Base-by-base conservation (phyloP, 2,113 vertebrate genomes). In the Pyxicephalus adspersus region DNA sequence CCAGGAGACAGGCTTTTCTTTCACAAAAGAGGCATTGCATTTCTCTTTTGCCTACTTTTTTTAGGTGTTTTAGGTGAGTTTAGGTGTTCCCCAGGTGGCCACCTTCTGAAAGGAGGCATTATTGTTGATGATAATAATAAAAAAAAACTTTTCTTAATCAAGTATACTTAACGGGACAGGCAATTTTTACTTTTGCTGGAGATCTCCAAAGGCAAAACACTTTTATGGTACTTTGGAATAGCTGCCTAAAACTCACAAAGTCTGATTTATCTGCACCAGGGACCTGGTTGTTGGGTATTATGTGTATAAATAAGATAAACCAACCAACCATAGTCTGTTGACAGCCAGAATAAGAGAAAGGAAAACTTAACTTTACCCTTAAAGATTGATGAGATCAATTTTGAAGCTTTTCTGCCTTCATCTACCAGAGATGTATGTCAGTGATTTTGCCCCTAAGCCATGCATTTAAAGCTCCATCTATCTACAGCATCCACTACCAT, bases 341-440 rank as follows among this genome's bases (percentile, higher is more conserved):
- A 83, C 86, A 86, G 83, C 73, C 28, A 80, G 84, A 84, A 73
- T 65, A 67, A 52, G 50, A 58, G 31, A 58, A 54, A 74, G 29
- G 38, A 45, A 51, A 64, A 77, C 67, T 80, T 80, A 54, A 71
- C 66, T 78, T 84, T 84, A 75, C 77, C 72, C 65, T 50, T 79
- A 71, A 87, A 88, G 89, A 91, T 64, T 64, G 85, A 92, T 84
- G 82, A 81, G 66, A 86, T 87, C 70, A 64, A 83, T 88, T 88
- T 66, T 79, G 86, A 91, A 89, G 85, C 51, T 84, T 83, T 88
- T 87, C 84, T 88, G 83, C 87, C 79, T 88, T 85, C 80, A 80
- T 79, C 81, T 85, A 81, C 83, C 61, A 83, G 18, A 76, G 79
- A 78, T 65, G 67, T 28, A 83, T 85, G 76, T 79, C 86, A 86